Evolutionary conservation across 2,888 invertebrate genomes (phyloP), one percentile per base, ranked within the genome.

Genomic region (Lasioglossum vierecki): DNA sequence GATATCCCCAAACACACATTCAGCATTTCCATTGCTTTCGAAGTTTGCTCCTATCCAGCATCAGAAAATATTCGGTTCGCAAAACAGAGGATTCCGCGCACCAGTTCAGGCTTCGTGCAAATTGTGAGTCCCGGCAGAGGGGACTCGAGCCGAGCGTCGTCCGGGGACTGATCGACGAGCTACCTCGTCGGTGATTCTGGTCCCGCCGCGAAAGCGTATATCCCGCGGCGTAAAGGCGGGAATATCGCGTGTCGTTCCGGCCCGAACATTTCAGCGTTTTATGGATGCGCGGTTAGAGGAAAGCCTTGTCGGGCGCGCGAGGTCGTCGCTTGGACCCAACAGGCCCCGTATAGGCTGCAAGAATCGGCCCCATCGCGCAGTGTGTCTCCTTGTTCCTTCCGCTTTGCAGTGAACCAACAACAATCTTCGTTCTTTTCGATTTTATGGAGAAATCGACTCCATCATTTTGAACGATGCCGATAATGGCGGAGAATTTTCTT

Each of bases 201-300:
- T 68, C 44, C 74, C 68, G 75, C 74, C 73, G 76, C 71, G 60
- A 78, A 80, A 88, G 76, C 87, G 82, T 82, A 76, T 85, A 84
- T 88, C 83, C 83, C 76, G 84, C 70, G 85, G 86, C 88, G 79
- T 70, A 79, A 80, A 80, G 77, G 85, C 78, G 76, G 77, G 88
- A 89, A 88, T 92, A 92, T 92, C 90, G 90, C 91, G 91, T 90
- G 91, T 91, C 90, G 86, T 86, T 87, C 86, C 84, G 83, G 88
- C 80, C 86, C 66, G 60, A 90, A 91, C 91, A 91, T 93, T 92
- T 93, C 85, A 93, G 91, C 91, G 92, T 93, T 93, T 93, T 93
- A 93, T 93, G 91, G 90, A 88, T 90, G 88, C 91, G 88, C 85
- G 82, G 80, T 83, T 35, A 35, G 80, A 82, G 82, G 82, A 80